Conservation (phyloP, 2,888 invertebrate species). For the Caenorhabditis afra region DNA sequence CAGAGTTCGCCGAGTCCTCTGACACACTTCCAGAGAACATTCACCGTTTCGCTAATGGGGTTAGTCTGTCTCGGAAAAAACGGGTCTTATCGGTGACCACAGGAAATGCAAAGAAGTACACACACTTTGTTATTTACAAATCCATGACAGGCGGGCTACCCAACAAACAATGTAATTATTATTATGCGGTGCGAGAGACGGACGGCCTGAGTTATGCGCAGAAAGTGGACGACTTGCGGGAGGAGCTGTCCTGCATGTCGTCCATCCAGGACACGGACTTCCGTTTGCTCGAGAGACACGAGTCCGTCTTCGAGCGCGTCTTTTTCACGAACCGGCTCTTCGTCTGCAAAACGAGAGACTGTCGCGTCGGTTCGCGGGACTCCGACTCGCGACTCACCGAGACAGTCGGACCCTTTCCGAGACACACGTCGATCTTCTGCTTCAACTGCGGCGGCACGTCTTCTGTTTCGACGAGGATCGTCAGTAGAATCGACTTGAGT, state of each 20-base stretch:
- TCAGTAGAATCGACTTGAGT: constrained; percentile 62
- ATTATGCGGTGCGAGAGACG: constrained; percentile 25
- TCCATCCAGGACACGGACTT: constrained; percentile 57
- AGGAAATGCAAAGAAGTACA: background rate
- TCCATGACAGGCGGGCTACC: constrained; percentile 3
- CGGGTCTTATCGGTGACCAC: background rate
- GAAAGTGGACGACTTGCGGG: constrained; percentile 52
- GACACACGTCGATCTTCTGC: constrained; percentile 41
- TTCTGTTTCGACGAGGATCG: constrained; percentile 61
- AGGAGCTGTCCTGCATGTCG: constrained; percentile 45
- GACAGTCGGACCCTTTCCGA: constrained; percentile 33
- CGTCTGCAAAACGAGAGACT: too few relatives aligned
- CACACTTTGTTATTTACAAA: constrained; percentile 12
- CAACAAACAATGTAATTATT: background rate
- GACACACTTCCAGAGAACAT: too few relatives aligned
- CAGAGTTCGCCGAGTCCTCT: too few relatives aligned
- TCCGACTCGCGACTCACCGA: constrained; percentile 13
- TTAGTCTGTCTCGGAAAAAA: too few relatives aligned
- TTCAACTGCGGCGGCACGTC: constrained; percentile 28
- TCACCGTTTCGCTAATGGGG: too few relatives aligned
- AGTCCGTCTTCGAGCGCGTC: constrained; percentile 51
- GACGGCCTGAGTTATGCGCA: constrained; percentile 27
- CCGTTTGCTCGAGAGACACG: constrained; percentile 46
- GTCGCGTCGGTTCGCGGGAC: too few relatives aligned
- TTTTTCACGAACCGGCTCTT: constrained; percentile 27